Evolutionary conservation across 2,888 invertebrate genomes (phyloP), one percentile per base, ranked within the genome.

Genomic region (Scrobipalpa costella): DNA sequence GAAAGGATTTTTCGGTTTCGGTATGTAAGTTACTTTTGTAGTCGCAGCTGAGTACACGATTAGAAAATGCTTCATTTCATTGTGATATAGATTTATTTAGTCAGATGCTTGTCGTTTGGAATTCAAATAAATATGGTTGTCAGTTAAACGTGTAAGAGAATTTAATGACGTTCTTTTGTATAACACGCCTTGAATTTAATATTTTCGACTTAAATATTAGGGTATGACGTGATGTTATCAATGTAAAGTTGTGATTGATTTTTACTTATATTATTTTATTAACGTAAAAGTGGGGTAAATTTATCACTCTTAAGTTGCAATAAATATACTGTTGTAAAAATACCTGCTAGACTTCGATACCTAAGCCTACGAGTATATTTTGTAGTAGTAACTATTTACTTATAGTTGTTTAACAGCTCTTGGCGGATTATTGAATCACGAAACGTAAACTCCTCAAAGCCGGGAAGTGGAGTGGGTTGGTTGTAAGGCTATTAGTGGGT

Each of bases 21-120:
- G 55, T 27, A 57, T 17, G 15, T 57, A 17, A 17, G n/a, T 57
- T 57, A 5, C 17, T 19, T 57, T 71, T 71, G 68, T 66, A 64
- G 67, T 66, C 66, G 72, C 71, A 71, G 59, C 64, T 65, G 67
- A 63, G 62, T 64, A 52, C 57, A 68, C 66, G 63, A 68, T 68
- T 69, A 67, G 69, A 78, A 77, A 77, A 73, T 70, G 73, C 63
- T 68, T 81, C 90, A 90, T 70, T 90, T 90, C 81, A 36, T 57
- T 57, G 57, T 38, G 7, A 57, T 57, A 44, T 59, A 33, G 44
- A 38, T 59, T 55, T 55, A 55, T 55, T 55, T 55, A 34, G 13
- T 55, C 55, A 55, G 55, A 34, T 55, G 55, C 55, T 34, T 15
- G 7, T 15, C 13, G 34, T 55, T 15, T 55, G 34, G 34, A 55